These are phyloP conservation scores for Enteromius fasciolatus DNA, from an alignment of 2,797 vertebrate genomes.

Conservation along the genomic window DNA sequence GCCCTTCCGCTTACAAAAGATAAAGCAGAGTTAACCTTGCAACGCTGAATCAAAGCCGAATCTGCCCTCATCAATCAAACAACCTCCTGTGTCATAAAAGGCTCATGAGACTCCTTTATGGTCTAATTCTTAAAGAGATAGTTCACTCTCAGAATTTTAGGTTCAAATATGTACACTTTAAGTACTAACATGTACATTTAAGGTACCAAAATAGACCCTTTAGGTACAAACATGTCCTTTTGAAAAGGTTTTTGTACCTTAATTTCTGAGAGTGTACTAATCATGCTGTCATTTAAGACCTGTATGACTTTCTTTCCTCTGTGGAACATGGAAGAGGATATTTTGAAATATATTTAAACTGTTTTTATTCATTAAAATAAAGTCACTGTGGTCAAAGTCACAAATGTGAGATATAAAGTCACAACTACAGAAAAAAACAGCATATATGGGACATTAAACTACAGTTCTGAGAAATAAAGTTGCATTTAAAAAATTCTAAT, in stretches of 20 bases:
- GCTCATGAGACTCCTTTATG: not conserved
- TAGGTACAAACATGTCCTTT: no score
- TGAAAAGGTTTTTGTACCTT: no score
- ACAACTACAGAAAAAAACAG: not conserved
- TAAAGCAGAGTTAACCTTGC: constrained; percentile 35
- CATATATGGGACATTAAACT: not conserved
- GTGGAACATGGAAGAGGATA: not conserved
- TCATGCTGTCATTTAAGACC: not conserved
- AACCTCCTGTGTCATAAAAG: not conserved
- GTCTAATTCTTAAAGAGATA: not conserved
- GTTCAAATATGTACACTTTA: no score
- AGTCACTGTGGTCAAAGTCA: not conserved
- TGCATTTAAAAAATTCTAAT: not conserved
- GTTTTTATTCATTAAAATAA: not conserved
- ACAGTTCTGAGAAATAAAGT: not conserved
- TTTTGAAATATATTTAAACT: not conserved
- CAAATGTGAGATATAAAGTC: not conserved
- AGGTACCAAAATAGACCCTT: no score
- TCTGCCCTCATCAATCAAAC: constrained; percentile 14
- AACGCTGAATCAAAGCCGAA: constrained; percentile 38
- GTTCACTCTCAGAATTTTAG: not conserved
- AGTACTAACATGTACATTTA: no score
- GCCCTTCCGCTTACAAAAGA: constrained; percentile 22
- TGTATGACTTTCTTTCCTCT: not conserved
- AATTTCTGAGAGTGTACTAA: no score